Base-by-base conservation (phyloP, 2,888 invertebrate species). In the Eupelmus urozonus region DNA sequence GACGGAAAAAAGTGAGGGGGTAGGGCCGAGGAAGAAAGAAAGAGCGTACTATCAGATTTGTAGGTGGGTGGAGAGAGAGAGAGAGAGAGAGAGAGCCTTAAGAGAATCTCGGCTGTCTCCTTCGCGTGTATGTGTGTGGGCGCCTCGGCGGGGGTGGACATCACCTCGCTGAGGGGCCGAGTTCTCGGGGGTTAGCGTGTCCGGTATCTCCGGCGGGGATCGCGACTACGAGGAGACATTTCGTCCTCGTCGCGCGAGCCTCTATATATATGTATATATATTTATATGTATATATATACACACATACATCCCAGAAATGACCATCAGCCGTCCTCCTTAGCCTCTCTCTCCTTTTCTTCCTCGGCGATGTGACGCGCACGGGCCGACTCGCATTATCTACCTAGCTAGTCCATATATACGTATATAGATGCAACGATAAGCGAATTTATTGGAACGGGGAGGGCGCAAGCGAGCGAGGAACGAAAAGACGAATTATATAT, bases 161-260 rank as follows among this genome's bases (percentile, higher is more conserved):
- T 67, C 75, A 45, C 71, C 69, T n/a, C n/a, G 57, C 49, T 55
- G n/a, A 55, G n/a, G 69, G 42, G 27, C 34, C 62, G 42, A 63
- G 60, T 59, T 69, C 59, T 20, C 53, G 63, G 23, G 53, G 57
- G 72, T 18, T 81, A 66, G 89, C 89, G 89, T 89, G 89, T 88
- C 87, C 88, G 87, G 88, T 89, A 89, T 89, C 89, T 87, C 81
- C 81, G 80, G 74, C 82, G 82, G 86, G 87, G 87, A 89, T 89
- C 89, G 85, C 82, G n/a, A 51, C 53, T 66, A 42, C 55, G 57
- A 74, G 86, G 88, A 89, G 89, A 89, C 89, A 89, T 89, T 89
- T 89, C 87, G 88, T 87, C 85, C 85, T 86, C 85, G 72, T 34
- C 65, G 53, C 59, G 51, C 40, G 11, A n/a, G 49, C 13, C 49